Percentiles rank a stretch among this genome's conserved stretches.
phyloP scores from a whole-genome alignment of 1,140 invertebrate genomes.

The Marisa cornuarietis region DNA sequence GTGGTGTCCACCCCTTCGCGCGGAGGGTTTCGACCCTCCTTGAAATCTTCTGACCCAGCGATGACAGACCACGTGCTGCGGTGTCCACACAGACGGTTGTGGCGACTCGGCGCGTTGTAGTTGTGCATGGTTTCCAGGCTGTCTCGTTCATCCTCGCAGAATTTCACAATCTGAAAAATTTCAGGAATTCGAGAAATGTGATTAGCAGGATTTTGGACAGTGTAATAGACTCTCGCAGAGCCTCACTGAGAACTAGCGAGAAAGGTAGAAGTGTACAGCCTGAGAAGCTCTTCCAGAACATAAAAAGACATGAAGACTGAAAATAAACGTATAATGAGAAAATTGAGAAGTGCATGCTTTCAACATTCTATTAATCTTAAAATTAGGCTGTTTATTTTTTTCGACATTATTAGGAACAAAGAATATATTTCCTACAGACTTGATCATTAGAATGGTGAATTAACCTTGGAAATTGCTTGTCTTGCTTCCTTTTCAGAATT shows the following conservation, averaged over 20 bases:
- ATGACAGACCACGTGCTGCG: constrained; percentile 74
- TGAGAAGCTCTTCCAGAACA: too few species aligned
- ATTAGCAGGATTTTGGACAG: neutral
- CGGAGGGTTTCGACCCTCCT: constrained; percentile 28
- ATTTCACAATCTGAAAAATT: constrained; percentile 67
- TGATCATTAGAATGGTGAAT: constrained; percentile 6
- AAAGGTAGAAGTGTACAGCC: too few species aligned
- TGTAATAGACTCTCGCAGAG: too few species aligned
- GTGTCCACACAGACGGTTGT: constrained; percentile 74
- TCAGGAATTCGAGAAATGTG: constrained; percentile 9
- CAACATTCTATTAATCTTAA: too few species aligned
- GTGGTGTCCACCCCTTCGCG: constrained; percentile 28
- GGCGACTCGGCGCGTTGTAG: constrained; percentile 74
- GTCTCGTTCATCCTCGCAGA: constrained; percentile 70
- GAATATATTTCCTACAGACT: too few species aligned
- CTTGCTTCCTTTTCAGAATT: too few species aligned
- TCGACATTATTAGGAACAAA: too few species aligned
- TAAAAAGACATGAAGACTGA: too few species aligned
- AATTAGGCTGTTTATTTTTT: too few species aligned
- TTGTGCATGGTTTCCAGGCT: constrained; percentile 68
- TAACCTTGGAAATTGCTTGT: neutral
- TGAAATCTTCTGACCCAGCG: constrained; percentile 71
- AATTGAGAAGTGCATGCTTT: too few species aligned
- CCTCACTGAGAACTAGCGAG: too few species aligned
- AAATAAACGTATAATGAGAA: too few species aligned